These are phyloP conservation scores for Achroia grisella DNA, from an alignment of 1,140 invertebrate genomes.

Conservation along the genomic window DNA sequence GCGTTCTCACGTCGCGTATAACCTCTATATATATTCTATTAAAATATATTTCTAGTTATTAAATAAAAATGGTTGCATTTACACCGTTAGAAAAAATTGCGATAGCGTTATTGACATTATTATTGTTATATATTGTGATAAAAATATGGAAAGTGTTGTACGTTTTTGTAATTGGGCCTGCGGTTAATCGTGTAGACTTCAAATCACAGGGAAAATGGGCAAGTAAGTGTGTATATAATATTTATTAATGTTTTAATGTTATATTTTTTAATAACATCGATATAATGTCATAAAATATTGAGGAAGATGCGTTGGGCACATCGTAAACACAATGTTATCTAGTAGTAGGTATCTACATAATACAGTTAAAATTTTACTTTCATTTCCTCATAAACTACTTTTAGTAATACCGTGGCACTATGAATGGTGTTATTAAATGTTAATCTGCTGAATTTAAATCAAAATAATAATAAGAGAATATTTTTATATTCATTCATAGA, in stretches of 20 bases:
- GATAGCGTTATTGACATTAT: slow-evolving; percentile 18
- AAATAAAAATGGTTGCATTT: slow-evolving; percentile 23
- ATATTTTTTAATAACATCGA: no score
- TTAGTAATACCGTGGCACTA: no score
- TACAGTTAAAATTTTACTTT: no score
- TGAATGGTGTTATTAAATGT: no score
- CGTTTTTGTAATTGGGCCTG: slow-evolving; percentile 40
- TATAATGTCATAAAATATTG: no score
- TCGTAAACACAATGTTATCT: no score
- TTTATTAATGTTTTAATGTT: slow-evolving; percentile 1
- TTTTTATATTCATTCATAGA: no score
- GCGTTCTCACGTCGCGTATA: slow-evolving; percentile 16
- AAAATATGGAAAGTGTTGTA: slow-evolving; percentile 35
- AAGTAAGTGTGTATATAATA: slow-evolving; percentile 33
- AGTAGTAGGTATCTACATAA: no score
- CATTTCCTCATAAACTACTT: no score
- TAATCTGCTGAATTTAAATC: no score
- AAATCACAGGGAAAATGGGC: slow-evolving; percentile 59
- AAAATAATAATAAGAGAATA: no score
- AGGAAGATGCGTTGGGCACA: no score
- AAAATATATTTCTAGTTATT: slow-evolving; percentile 1
- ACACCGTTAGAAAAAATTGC: slow-evolving; percentile 29
- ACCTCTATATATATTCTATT: slow-evolving; percentile 15
- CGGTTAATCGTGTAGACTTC: slow-evolving; percentile 48
- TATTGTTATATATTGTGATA: slow-evolving; percentile 27